Base-by-base conservation (phyloP, 2,797 vertebrate genomes). In the Danio albolineatus region DNA sequence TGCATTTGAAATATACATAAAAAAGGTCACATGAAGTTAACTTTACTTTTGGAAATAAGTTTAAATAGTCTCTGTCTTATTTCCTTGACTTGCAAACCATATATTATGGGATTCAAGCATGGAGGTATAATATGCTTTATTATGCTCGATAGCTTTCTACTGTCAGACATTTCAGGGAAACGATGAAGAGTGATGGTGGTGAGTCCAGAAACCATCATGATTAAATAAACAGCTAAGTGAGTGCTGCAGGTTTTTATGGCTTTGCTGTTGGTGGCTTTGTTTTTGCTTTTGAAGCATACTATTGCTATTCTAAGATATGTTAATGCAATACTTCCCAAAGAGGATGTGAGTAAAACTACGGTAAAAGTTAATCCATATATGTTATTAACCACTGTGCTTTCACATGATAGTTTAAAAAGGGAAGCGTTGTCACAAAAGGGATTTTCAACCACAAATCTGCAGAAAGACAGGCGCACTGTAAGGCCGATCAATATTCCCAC, bases 391-490 rank as follows among this genome's bases (percentile, higher is more conserved):
- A 75, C 5, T 0, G 90, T 90, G 6, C 90, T 93, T 0, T 93
- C 92, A 0, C 94, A 95, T 1, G 94, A 94, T 44, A 95, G 90
- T 48, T 89, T 90, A 28, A 95, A 94, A 0, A 95, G 84, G 39
- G 94, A 94, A 79, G 94, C 91, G 67, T 95, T 95, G 65, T 95
- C 92, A 0, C 95, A 96, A 83, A 90, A 94, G 0, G 89, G 91
- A 85, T 94, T 93, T 7, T 73, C 76, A 61, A 95, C 88, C 0
- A 88, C 83, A n/a, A 85, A 84, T 0, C 88, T 90, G 0, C 94
- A 96, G 57, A 90, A 91, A 0, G 91, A 87, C 79, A 95, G 88
- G 0, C 90, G 87, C 16, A 93, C 81, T 1, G 90, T 89, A 0
- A 92, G 87, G 61, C 90, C 88, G 7, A 95, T 16, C 41, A 93